Evolutionary conservation across 2,888 invertebrate species (phyloP), one percentile per base, ranked within the genome.

Genomic region (Monochamus alternatus): DNA sequence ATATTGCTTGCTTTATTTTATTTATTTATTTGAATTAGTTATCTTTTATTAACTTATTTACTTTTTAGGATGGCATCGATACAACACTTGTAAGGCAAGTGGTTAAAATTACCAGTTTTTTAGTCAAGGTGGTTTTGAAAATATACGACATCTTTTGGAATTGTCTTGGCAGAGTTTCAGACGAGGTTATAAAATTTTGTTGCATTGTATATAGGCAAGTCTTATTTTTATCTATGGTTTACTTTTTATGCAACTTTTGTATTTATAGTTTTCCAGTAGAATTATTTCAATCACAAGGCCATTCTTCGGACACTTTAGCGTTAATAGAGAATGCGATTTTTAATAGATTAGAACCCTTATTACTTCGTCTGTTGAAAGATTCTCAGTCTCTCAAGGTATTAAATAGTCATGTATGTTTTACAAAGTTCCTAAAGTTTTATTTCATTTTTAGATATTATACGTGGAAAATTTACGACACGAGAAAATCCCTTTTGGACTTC

Each of bases 101-200:
- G 55, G 81, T 91, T 5, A 91, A 91, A 87, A 87, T 91, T 5
- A 86, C 89, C 7, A 89, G 88, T 81, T 92, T 92, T 80, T 88
- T 89, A 2, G 82, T 91, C 0, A 91, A 91, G 83, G 89, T 91
- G 80, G 82, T 90, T 70, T 73, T 89, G 14, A 90, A 89, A 84
- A 82, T 91, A 3, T 89, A 88, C 75, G 88, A 86, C 44, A 87
- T 88, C 31, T 90, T 90, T 79, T 82, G 80, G 78, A 69, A 77
- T 30, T 58, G 64, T 62, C 30, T 78, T 22, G 74, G 81, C 59
- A 74, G 74, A 51, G 67, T 76, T 58, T 62, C 63, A 5, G 71
- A 79, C 8, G 74, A 75, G 38, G 64, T 83, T 12, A 47, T 83
- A 7, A 66, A 74, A 44, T 81, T 83, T 60, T 81, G 78, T 64